A percentile compares a stretch with the other conserved stretches of the same genome.
Evolutionary conservation across 1,140 invertebrate species (phyloP).

Genomic region (Mercenaria mercenaria): DNA sequence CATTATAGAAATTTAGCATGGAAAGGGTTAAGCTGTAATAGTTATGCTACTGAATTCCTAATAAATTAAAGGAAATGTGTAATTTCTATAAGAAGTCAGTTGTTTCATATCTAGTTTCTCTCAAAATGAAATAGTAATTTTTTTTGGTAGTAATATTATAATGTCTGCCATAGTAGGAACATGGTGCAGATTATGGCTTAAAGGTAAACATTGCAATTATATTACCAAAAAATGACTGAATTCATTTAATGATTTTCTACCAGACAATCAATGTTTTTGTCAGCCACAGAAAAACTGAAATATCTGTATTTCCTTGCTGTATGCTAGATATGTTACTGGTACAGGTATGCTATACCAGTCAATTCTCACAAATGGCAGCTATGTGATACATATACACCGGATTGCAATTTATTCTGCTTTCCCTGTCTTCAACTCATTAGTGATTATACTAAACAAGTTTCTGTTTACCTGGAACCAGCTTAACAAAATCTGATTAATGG

Average conservation of each 20-base stretch:
- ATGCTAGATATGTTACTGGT: constrained; percentile 5
- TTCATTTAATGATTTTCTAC: no score
- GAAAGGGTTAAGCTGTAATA: not conserved
- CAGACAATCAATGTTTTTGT: not conserved
- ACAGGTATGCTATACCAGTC: constrained; percentile 19
- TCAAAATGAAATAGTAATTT: constrained; percentile 18
- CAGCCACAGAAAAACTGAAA: not conserved
- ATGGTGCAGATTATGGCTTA: not conserved
- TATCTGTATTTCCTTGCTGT: constrained; percentile 21
- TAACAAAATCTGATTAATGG: no score
- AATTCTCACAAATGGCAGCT: constrained; percentile 3
- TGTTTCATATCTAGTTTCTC: not conserved
- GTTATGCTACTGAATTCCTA: constrained; percentile 18
- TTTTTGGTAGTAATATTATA: constrained; percentile 31
- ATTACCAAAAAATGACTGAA: constrained; percentile 23
- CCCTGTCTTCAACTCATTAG: no score
- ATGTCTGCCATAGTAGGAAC: constrained; percentile 21
- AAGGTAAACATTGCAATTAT: constrained; percentile 8
- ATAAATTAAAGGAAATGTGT: constrained; percentile 27
- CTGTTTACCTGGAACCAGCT: no score
- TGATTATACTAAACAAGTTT: no score
- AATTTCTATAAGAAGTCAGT: constrained; percentile 9
- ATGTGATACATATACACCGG: not conserved
- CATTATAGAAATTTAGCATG: no score
- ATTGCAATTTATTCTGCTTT: no score